Evolutionary conservation across 2,113 vertebrate genomes (phyloP).

Genomic region (Lagopus leucura): DNA sequence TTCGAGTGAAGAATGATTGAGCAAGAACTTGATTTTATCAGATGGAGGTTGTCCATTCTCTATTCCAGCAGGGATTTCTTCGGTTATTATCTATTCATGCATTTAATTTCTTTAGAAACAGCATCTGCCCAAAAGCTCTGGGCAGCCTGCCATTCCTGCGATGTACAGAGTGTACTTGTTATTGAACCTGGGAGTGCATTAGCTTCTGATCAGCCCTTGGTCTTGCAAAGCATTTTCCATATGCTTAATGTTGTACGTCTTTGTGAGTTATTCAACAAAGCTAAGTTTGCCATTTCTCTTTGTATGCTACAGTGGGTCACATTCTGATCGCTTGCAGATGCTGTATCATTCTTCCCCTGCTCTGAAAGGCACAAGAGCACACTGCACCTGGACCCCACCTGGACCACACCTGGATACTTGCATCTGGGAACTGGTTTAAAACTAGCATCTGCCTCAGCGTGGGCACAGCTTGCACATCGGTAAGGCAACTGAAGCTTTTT

Average conservation of each 20-base stretch:
- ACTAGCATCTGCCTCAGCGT: neutral
- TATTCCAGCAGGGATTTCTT: slow-evolving; percentile 67
- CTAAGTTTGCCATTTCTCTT: neutral
- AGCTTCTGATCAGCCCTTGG: slow-evolving; percentile 52
- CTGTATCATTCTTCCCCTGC: neutral
- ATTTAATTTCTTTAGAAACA: slow-evolving; percentile 73
- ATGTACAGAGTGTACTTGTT: slow-evolving; percentile 69
- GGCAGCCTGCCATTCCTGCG: slow-evolving; percentile 63
- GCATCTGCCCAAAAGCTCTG: slow-evolving; percentile 69
- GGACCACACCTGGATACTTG: neutral
- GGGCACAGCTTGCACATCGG: neutral
- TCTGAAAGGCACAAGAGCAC: neutral
- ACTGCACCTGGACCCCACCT: neutral
- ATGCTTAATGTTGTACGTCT: neutral
- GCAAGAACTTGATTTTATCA: slow-evolving; percentile 69
- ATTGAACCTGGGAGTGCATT: slow-evolving; percentile 63
- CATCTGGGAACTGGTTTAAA: neutral
- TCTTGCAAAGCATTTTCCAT: slow-evolving; percentile 35
- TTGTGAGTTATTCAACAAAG: neutral
- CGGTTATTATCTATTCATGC: slow-evolving; percentile 68
- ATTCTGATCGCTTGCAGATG: neutral
- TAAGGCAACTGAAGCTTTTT: neutral
- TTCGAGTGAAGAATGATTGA: slow-evolving; percentile 48
- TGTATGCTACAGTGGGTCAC: neutral
- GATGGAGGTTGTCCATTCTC: slow-evolving; percentile 58